Evolutionary conservation across 2,113 vertebrate species (phyloP), one percentile per base, ranked within the genome.

Genomic region (Hypanus sabinus): DNA sequence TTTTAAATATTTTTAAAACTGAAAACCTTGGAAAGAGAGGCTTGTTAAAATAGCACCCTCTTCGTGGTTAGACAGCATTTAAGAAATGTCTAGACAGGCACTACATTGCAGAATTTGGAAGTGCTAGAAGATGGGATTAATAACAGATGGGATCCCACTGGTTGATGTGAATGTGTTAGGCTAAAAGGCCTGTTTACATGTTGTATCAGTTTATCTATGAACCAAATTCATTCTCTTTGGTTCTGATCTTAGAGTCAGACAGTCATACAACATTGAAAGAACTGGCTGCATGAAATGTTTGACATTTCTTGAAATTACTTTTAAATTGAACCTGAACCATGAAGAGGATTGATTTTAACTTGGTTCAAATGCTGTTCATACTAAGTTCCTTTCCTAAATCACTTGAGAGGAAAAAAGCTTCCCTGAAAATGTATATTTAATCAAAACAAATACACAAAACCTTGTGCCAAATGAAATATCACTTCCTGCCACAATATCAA

Each of bases 391-490:
- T 65, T 62, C 60, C 11, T 30, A 55, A 83, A 27, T 87, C 7
- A 57, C 33, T 65, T 90, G 27, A 87, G 55, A 18, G 62, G 65
- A 12, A 87, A 65, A 65, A 10, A 33, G 46, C 33, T 36, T 79
- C 36, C 9, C n/a, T 65, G 30, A 90, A 65, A 90, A 65, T 90
- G 38, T 33, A 88, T 65, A 68, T 65, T 65, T 90, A 62, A 90
- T 65, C 30, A 33, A 14, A 68, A n/a, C n/a, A 90, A 33, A 65
- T 18, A 90, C 30, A 90, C 62, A 90, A 30, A 68, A 90, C 65
- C 62, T 60, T 88, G 85, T 90, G n/a, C 30, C 60, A 68, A 33
- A 18, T 68, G 85, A 90, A 90, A 65, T 90, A 90, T 65, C n/a
- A 65, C n/a, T 90, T 90, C 38, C 70, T 93, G 65, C 38, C 91